These are phyloP conservation scores for Idaea dimidiata DNA, from an alignment of 2,888 invertebrate species.

Conservation along the genomic window DNA sequence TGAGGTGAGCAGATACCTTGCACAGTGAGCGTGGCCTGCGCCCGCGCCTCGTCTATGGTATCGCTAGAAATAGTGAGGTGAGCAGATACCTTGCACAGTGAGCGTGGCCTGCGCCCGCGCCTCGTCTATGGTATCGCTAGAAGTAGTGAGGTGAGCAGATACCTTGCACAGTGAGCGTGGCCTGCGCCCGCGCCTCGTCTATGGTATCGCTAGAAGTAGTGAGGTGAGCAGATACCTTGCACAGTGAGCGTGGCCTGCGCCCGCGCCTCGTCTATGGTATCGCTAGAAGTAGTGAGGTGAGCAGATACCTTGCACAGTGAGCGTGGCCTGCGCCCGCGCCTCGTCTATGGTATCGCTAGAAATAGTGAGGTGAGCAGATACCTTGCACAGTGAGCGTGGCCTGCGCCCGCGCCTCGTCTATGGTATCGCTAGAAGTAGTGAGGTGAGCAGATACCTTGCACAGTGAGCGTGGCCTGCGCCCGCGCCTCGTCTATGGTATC, in stretches of 20 bases:
- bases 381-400: conserved; percentile 96
- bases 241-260: conserved; percentile 95
- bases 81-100: too few species aligned
- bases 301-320: conserved; percentile 93
- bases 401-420: conserved; percentile 92
- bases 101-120: conserved; percentile 92
- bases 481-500: conserved; percentile 92
- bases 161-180: conserved; percentile 95
- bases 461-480: conserved; percentile 93
- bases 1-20: too few species aligned
- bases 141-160: too few species aligned
- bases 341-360: conserved; percentile 94
- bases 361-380: conserved; percentile 84
- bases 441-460: conserved; percentile 91
- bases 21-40: conserved; percentile 93
- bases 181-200: conserved; percentile 91
- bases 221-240: conserved; percentile 89
- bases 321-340: conserved; percentile 90
- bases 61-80: too few species aligned
- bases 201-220: too few species aligned
- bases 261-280: conserved; percentile 91
- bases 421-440: too few species aligned
- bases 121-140: conserved; percentile 92
- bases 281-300: too few species aligned
- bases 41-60: conserved; percentile 91